Evolutionary conservation across 2,113 vertebrate genomes (phyloP).

Genomic region (Shinisaurus crocodilurus): DNA sequence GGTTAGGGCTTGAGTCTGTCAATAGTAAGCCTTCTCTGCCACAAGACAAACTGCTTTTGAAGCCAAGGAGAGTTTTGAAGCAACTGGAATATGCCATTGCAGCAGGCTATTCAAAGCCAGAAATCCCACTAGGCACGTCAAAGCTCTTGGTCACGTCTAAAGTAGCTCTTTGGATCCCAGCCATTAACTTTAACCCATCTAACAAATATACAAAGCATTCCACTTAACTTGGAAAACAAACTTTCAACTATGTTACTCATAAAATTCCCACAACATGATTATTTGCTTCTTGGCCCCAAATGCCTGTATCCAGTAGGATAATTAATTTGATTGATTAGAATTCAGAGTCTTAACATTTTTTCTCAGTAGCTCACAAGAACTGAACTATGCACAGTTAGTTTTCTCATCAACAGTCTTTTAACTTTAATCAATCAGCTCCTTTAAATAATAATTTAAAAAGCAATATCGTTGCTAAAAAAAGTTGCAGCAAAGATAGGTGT

Average conservation of each 20-base stretch:
- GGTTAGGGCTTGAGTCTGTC: neutral
- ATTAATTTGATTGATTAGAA: neutral
- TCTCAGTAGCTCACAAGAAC: neutral
- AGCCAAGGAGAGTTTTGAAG: neutral
- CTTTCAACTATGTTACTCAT: neutral
- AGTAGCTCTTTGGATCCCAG: neutral
- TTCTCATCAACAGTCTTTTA: conserved; percentile 5
- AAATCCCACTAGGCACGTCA: neutral
- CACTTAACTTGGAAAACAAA: neutral
- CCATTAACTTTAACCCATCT: neutral
- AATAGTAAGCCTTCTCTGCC: neutral
- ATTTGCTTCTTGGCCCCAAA: conserved; percentile 28
- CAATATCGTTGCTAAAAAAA: neutral
- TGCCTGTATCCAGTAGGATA: neutral
- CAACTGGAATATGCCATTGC: neutral
- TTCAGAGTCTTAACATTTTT: neutral
- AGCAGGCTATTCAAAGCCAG: neutral
- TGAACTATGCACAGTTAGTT: neutral
- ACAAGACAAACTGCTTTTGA: neutral
- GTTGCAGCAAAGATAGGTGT: neutral
- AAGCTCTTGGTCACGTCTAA: neutral
- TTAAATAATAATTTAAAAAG: too few species aligned
- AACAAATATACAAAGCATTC: conserved; percentile 24
- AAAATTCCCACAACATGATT: conserved; percentile 8
- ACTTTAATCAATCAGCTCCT: neutral